Conservation (phyloP, 2,113 vertebrate genomes). For the Acanthochromis polyacanthus region DNA sequence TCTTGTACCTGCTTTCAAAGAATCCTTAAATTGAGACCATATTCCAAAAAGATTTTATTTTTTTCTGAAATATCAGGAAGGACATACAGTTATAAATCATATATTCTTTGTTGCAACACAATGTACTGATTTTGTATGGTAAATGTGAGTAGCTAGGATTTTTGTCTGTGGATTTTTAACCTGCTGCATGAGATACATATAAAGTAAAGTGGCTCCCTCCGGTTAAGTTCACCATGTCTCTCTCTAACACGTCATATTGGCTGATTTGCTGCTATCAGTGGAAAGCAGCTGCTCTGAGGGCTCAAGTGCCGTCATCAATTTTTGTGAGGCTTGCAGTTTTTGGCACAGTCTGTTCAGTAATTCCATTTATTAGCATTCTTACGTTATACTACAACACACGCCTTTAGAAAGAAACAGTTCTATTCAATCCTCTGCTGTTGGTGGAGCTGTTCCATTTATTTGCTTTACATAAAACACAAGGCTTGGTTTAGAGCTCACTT, state of each 20-base stretch:
- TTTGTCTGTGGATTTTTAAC: background rate
- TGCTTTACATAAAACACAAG: background rate
- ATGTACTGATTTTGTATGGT: background rate
- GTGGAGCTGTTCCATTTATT: slow-evolving; percentile 12
- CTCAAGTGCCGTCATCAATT: slow-evolving; percentile 36
- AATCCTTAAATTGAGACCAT: too few species aligned
- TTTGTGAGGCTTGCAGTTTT: slow-evolving; percentile 44
- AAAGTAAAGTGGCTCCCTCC: background rate
- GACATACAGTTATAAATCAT: background rate
- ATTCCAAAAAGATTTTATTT: too few species aligned
- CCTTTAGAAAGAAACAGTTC: slow-evolving; percentile 1
- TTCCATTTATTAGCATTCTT: slow-evolving; percentile 32
- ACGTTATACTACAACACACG: slow-evolving; percentile 28
- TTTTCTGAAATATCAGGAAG: background rate
- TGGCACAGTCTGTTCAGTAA: slow-evolving; percentile 28
- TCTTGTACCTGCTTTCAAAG: too few species aligned
- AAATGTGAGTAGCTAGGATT: background rate
- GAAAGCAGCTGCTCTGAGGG: slow-evolving; percentile 51
- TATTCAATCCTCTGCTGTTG: background rate
- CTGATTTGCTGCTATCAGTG: slow-evolving; percentile 31
- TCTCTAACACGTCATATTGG: slow-evolving; percentile 1
- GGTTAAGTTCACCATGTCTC: slow-evolving; percentile 19
- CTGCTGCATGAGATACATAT: background rate
- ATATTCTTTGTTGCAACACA: background rate
- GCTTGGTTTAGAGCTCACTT: slow-evolving; percentile 2